Percentiles rank a stretch among this genome's conserved stretches.
Evolutionary conservation across 2,113 vertebrate genomes (phyloP).

Genomic region (Hemicordylus capensis): DNA sequence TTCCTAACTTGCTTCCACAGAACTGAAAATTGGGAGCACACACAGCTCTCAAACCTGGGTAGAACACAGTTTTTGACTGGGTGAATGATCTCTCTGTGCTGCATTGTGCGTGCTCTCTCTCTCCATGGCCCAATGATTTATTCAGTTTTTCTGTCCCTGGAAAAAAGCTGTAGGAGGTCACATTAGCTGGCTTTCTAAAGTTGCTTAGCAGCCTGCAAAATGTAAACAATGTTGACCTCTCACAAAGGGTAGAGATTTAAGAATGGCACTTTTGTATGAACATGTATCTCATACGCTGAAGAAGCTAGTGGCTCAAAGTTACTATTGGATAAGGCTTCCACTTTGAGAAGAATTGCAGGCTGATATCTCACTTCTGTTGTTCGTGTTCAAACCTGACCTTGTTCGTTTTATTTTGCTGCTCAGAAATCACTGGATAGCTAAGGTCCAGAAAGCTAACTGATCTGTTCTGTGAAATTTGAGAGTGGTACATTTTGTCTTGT

Average conservation of each 20-base stretch:
- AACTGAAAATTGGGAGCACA: too few relatives aligned
- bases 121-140: background rate
- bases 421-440: background rate
- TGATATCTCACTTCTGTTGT: background rate
- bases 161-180: constrained; percentile 18
- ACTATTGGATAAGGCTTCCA: background rate
- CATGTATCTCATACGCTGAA: background rate
- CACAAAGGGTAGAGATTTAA: background rate
- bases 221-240: background rate
- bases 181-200: background rate
- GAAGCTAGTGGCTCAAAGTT: background rate
- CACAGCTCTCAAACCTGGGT: too few relatives aligned
- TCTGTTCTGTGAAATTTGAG: background rate
- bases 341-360: background rate
- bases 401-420: constrained; percentile 8
- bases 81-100: too few relatives aligned
- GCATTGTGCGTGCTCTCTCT: background rate
- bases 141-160: background rate
- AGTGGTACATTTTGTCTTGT: background rate
- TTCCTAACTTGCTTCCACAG: too few relatives aligned
- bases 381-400: background rate
- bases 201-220: constrained; percentile 4
- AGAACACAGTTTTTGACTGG: too few relatives aligned
- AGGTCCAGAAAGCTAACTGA: background rate
- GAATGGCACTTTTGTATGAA: background rate